Conservation (phyloP, 37 sponge, comb jelly and placozoan genomes). For the Cliona cf. orientalis region DNA sequence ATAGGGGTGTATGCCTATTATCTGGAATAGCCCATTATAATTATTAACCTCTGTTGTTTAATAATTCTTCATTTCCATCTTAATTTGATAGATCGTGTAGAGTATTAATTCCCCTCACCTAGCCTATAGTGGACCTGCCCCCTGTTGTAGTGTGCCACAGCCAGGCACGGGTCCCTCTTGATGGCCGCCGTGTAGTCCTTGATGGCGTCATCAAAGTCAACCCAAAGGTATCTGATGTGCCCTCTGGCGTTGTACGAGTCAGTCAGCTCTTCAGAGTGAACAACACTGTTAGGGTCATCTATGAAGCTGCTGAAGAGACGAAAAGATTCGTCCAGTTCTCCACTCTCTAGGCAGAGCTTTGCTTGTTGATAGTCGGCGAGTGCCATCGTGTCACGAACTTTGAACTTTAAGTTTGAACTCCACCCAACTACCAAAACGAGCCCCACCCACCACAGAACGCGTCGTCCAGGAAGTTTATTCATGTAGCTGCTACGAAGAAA, state of each 20-base stretch:
- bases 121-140: slow-evolving; percentile 92
- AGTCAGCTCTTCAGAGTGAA: slow-evolving; percentile 8
- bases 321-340: slow-evolving; percentile 31
- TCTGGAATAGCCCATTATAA: too few species aligned
- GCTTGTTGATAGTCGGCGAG: not conserved
- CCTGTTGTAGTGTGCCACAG: slow-evolving; percentile 92
- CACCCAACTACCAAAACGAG: too few species aligned
- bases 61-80: too few species aligned
- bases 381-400: not conserved
- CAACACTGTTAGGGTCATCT: not conserved
- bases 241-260: slow-evolving; percentile 91
- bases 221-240: slow-evolving; percentile 81
- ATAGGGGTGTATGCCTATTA: too few species aligned
- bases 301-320: slow-evolving; percentile 26
- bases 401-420: not conserved
- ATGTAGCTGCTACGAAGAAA: too few species aligned
- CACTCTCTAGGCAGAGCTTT: slow-evolving; percentile 12
- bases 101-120: slow-evolving; percentile 46
- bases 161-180: slow-evolving; percentile 47
- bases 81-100: not conserved
- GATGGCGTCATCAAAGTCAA: slow-evolving; percentile 89
- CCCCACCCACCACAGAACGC: not conserved
- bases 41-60: too few species aligned
- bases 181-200: slow-evolving; percentile 87
- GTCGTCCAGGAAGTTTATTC: not conserved